A percentile compares a stretch with the other conserved stretches of the same genome.
phyloP scores from a whole-genome alignment of 2,113 vertebrate genomes.

The Vombatus ursinus region DNA sequence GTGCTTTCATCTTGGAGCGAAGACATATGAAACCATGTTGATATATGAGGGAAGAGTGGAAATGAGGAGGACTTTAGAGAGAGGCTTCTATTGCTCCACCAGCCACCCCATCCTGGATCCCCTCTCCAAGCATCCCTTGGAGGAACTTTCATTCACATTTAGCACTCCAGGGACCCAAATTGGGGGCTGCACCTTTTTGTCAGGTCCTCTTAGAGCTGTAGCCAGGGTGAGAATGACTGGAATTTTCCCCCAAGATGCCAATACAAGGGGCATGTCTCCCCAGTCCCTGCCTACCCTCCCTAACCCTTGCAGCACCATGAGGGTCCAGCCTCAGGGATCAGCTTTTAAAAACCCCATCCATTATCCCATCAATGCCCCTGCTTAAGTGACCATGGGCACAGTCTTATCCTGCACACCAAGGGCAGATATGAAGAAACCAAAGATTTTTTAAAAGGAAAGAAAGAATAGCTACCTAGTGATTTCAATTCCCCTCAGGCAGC shows the following conservation, averaged over 20 bases:
- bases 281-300: background rate
- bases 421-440: background rate
- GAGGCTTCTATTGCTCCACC: background rate
- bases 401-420: background rate
- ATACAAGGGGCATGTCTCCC: background rate
- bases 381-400: background rate
- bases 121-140: background rate
- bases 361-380: background rate
- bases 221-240: background rate
- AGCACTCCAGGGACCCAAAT: background rate
- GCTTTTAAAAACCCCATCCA: background rate
- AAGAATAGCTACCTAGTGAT: background rate
- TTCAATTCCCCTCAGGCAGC: background rate
- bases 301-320: background rate
- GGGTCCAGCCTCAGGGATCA: background rate
- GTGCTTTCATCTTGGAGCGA: background rate
- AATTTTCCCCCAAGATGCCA: background rate
- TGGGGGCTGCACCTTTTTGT: background rate
- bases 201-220: background rate
- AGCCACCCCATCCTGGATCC: background rate
- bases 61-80: background rate
- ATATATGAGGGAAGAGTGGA: background rate
- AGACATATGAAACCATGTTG: background rate
- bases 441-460: no score
- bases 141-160: background rate